These are phyloP conservation scores for Lochmaea capreae DNA, from an alignment of 2,888 invertebrate genomes.

Conservation along the genomic window DNA sequence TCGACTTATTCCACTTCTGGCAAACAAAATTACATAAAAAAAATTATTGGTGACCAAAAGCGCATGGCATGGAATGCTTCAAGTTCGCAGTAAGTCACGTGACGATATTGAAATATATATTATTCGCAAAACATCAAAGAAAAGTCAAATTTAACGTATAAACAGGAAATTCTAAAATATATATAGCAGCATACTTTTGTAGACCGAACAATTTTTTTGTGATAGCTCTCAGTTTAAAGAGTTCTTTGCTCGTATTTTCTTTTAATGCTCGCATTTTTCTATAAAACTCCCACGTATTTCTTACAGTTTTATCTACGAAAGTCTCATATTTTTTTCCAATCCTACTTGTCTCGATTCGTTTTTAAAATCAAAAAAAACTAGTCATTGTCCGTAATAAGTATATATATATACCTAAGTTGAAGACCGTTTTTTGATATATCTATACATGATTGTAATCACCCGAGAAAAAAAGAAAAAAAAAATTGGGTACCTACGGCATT, in stretches of 20 bases:
- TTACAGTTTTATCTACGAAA: neutral
- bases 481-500: conserved; percentile 29
- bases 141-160: no score
- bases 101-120: no score
- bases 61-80: no score
- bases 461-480: conserved; percentile 21
- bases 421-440: conserved; percentile 54
- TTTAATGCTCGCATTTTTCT: neutral
- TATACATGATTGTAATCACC: conserved; percentile 47
- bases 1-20: no score
- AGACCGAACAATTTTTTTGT: no score
- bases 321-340: neutral
- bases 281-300: neutral
- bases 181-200: no score
- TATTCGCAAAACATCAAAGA: no score
- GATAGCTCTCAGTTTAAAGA: neutral
- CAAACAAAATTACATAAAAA: no score
- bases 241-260: neutral
- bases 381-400: conserved; percentile 54
- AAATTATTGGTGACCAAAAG: no score
- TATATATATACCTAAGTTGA: conserved; percentile 47
- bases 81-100: no score
- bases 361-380: conserved; percentile 43
- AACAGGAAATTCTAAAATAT: no score
- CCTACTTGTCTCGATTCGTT: conserved; percentile 47